Base-by-base conservation (phyloP, 1,140 invertebrate genomes). In the Forficula auricularia region DNA sequence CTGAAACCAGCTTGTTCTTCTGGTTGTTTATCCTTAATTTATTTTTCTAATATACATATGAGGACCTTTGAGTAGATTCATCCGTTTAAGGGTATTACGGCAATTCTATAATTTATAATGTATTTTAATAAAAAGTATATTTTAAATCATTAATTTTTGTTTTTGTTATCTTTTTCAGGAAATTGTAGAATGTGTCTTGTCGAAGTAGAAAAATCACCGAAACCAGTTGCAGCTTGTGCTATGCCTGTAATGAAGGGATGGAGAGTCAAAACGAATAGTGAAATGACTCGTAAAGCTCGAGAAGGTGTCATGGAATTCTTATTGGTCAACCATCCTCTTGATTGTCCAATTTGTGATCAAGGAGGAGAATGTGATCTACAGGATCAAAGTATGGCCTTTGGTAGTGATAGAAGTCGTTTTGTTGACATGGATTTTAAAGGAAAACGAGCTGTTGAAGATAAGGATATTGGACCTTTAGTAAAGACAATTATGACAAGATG, bases 401-500 rank as follows among this genome's bases (percentile, higher is more conserved):
- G 96, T 4, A 88, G 79, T 50, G 95, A 99, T 63, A 73, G 87
- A 47, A 91, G 87, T 46, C 70, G 95, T 33, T 98, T 97, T 55
- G 79, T 82, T 45, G 92, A 96, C 57, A 95, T 90, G 46, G 74
- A 89, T 53, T 89, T 83, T 56, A 79, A 78, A 50, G 94, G 94
- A 22, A 98, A 98, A 67, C 70, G 92, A 53, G 94, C 95, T 54
- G 94, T 99, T 1, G 95, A 98, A 66, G 95, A 99, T 60, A 99
- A 99, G 64, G 87, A 99, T 66, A 80, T 99, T 51, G 96, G 96
- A 2, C 96, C 96, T 12, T 62, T 99, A 22, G 81, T 99, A 2
- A 98, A 98, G 63, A 98, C 95, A 1, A 82, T 95, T n/a, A 99
- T 99, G 96, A 99, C 92, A 0, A 73, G 96, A 40, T 99, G 96